These are phyloP conservation scores for Andrena flavipes DNA, from an alignment of 2,888 invertebrate genomes.

Conservation along the genomic window DNA sequence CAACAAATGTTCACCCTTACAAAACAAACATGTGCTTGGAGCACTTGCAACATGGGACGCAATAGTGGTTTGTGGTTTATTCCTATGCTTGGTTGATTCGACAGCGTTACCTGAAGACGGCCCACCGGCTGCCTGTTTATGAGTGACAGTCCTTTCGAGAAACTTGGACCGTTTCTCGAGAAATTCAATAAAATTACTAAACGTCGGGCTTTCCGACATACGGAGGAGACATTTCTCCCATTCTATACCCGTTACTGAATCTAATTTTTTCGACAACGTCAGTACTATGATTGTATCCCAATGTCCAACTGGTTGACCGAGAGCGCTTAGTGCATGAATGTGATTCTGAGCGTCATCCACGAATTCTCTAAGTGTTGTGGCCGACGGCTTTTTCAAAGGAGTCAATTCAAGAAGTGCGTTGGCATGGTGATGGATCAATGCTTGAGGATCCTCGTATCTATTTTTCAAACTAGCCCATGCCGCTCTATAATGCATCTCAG, in stretches of 20 bases:
- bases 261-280: neutral
- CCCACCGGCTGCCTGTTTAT: neutral
- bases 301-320: neutral
- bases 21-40: neutral
- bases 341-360: neutral
- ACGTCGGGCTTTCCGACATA: neutral
- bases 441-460: constrained; percentile 4
- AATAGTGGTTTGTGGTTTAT: neutral
- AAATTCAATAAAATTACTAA: neutral
- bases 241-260: neutral
- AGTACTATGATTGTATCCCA: neutral
- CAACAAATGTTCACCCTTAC: neutral
- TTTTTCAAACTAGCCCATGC: neutral
- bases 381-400: neutral
- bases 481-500: neutral
- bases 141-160: neutral
- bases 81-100: neutral
- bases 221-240: neutral
- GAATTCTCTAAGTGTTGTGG: neutral
- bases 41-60: neutral
- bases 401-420: neutral
- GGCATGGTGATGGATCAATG: neutral
- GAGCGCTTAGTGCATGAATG: neutral
- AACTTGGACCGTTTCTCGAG: neutral
- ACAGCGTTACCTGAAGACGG: neutral